Base-by-base conservation (phyloP, 64 coral and sea anemone species). In the Actinia tenebrosa region DNA sequence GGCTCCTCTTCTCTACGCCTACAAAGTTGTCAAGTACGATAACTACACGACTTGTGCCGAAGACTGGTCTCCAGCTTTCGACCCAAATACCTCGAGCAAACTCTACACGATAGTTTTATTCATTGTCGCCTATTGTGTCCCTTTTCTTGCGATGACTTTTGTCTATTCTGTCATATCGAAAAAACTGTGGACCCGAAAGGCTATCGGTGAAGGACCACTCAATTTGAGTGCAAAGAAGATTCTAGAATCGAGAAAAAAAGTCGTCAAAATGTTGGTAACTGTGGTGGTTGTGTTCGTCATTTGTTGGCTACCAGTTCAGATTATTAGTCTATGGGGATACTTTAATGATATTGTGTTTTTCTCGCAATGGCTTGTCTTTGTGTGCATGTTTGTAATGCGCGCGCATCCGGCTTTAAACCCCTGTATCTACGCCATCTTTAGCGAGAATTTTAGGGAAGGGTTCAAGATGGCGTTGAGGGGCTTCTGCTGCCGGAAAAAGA, bases 251-350 rank as follows among this genome's bases (percentile, higher is more conserved):
- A 85, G 90, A 5, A 87, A 79, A 23, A 91, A 87, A 54, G 90
- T 87, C 5, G 90, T 91, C 14, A 91, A 87, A 91, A 91, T 91
- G 90, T 85, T 91, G 6, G 77, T 91, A 10, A 82, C 90, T 1
- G 90, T 91, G 42, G 78, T 91, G 0, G 78, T 87, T 3, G 86
- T 81, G 10, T 91, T 91, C 44, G 47, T 91, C 46, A 42, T 82
- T 69, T 91, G 84, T 7, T 91, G 90, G 90, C 23, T 91, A 43
- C 90, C 90, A 43, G 16, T 83, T 16, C 84, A 81, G 16, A 82
- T 91, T 30, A 63, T 62, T 56, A 87, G 43, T 14, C 50, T 91
- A 26, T 46, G 84, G 60, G 56, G 50, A 19, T 87, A 71, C 80
- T 87, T 56, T 16, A 43, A 42, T 30, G 69, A 26, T 75, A 42